Base-by-base conservation (phyloP, 2,888 invertebrate genomes). In the Drymonia ruficornis region DNA sequence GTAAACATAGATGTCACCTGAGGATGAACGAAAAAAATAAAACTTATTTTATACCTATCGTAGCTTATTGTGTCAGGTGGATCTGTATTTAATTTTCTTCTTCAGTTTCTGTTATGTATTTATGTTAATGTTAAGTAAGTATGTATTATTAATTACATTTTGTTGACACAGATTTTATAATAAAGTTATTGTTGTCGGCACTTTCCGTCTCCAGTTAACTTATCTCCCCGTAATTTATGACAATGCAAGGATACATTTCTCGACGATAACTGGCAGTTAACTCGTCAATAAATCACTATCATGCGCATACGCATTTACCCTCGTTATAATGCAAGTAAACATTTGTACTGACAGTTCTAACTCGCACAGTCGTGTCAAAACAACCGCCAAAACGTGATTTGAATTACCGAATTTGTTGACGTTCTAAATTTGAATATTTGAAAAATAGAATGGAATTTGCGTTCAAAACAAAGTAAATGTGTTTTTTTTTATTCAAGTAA, bases 351-450 rank as follows among this genome's bases (percentile, higher is more conserved):
- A 38, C 18, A 7, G 2, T 18, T 38, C 18, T 16, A 16, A 53
- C 40, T 50, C 44, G 16, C 43, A 36, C 11, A 44, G 46, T 43
- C 29, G 52, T 42, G 48, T 59, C 50, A 47, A 23, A 23, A 7
- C 7, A 51, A 19, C 49, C 44, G 58, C 53, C 8, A 61, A 65
- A 70, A 65, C 67, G 63, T 70, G 57, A 65, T 51, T 56, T 45
- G 52, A 46, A 49, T 43, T 49, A 15, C 31, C 9, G 2, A 31
- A 31, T 31, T 31, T 47, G 36, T 55, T 50, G 49, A 40, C 52
- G 42, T 50, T 57, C 47, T 18, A 44, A 16, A 45, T 54, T 54
- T 43, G 9, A 52, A 58, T 47, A 55, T 45, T 46, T 47, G 15
- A 23, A 15, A 31, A 59, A 59, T 42, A 9, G n/a, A 56, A 51